A percentile compares a stretch with the other conserved stretches of the same genome.
phyloP scores from a whole-genome alignment of 1,140 invertebrate genomes.

The Rhysida immarginata region DNA sequence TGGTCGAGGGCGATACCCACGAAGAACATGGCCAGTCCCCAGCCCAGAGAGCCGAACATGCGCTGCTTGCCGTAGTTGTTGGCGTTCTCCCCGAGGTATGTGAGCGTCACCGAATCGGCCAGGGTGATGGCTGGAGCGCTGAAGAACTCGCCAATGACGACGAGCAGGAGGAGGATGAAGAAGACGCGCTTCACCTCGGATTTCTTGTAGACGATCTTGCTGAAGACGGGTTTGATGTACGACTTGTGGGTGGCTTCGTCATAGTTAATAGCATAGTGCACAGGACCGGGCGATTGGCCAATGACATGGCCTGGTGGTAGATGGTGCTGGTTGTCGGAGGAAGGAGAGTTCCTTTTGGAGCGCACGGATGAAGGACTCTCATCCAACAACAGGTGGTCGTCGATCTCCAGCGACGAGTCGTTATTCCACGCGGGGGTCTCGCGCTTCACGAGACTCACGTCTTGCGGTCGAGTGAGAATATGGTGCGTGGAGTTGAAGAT shows the following conservation, averaged over 20 bases:
- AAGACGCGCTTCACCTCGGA: constrained; percentile 92
- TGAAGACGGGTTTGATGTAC: constrained; percentile 82
- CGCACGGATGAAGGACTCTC: background rate
- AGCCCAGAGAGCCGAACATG: constrained; percentile 96
- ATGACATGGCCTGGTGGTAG: constrained; percentile 25
- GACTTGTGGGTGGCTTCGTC: constrained; percentile 50
- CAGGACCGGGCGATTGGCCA: constrained; percentile 56
- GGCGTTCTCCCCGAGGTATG: constrained; percentile 76
- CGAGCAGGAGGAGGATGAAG: constrained; percentile 77
- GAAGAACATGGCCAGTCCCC: constrained; percentile 97
- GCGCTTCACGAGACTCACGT: background rate
- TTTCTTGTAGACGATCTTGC: constrained; percentile 72
- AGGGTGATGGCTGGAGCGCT: constrained; percentile 90
- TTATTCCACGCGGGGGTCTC: background rate
- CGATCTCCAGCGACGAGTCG: background rate
- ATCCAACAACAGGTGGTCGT: background rate
- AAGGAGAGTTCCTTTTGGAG: background rate
- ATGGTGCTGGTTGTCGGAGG: constrained; percentile 2
- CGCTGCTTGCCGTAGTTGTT: constrained; percentile 83
- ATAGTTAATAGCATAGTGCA: constrained; percentile 67
- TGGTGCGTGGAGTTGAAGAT: constrained; percentile 51
- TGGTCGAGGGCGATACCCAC: constrained; percentile 96
- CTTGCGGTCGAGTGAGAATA: constrained; percentile 17
- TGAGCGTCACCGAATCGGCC: constrained; percentile 87
- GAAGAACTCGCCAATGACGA: constrained; percentile 94